Base-by-base conservation (phyloP, 2,888 invertebrate species). In the Trachelus troglodyta region DNA sequence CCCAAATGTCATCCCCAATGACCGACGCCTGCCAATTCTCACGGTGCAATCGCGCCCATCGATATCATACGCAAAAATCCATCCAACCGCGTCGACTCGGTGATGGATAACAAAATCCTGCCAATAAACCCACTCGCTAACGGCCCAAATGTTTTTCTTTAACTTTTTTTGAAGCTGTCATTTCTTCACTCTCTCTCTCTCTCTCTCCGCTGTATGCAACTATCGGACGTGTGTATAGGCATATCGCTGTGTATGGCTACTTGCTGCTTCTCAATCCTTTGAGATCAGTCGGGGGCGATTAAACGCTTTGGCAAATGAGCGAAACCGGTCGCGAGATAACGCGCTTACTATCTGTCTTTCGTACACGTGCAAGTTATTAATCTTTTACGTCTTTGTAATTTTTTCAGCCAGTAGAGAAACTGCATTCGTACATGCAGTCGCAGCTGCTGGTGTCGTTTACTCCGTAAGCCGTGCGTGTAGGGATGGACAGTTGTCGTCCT, bases 381-480 rank as follows among this genome's bases (percentile, higher is more conserved):
- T 75, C 15, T 11, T 40, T 30, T 23, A 11, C 4, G 30, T 37
- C 30, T 34, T 34, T 30, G 73, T 69, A 68, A 31, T 79, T 30
- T 31, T 73, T 79, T 34, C 79, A 97, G 97, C 95, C 15, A 96
- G 96, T 82, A 93, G 96, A 83, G 97, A 99, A 92, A 96, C 98
- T 34, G 98, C 98, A 1, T 98, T 97, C 92, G 96, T 97, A 34
- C 96, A 98, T 91, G 98, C 98, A 0, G 93, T 98, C 81, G 95
- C 96, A 0, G 95, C 98, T 0, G 98, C 98, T 0, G 96, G 96
- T 6, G 98, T 98, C 4, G 96, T 97, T 0, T 95, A 98, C 87
- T 94, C 98, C 30, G 94, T 99, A 79, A 96, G 98, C 34, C 94
- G 98, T 73, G 96, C 98, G 4, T 99, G 99, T 89, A 94, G 98